A percentile compares a stretch with the other conserved stretches of the same genome.
phyloP scores from a whole-genome alignment of 2,888 invertebrate genomes.

The Tachina grossa region DNA sequence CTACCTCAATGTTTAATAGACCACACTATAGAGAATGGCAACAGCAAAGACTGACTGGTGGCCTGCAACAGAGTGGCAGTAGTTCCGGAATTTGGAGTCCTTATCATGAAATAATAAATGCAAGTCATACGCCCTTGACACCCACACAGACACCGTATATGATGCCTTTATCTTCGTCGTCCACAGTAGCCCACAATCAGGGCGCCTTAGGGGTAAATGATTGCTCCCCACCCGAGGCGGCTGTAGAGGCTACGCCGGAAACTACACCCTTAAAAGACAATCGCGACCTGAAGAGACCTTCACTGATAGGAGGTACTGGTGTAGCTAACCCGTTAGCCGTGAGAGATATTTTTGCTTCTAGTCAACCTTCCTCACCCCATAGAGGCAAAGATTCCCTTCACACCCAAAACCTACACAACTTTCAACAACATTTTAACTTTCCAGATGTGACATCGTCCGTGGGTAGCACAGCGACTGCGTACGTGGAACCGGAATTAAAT shows the following conservation, averaged over 20 bases:
- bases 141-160: constrained; percentile 83
- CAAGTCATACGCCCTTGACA: constrained; percentile 84
- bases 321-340: constrained; percentile 86
- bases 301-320: constrained; percentile 76
- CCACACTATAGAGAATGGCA: constrained; percentile 60
- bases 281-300: constrained; percentile 74
- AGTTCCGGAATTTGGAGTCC: constrained; percentile 81
- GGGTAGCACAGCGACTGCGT: constrained; percentile 55
- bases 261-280: constrained; percentile 91
- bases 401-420: constrained; percentile 88
- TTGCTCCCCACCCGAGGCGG: constrained; percentile 92
- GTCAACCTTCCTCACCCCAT: constrained; percentile 86
- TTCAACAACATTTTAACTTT: constrained; percentile 85
- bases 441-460: constrained; percentile 74
- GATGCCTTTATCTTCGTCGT: constrained; percentile 81
- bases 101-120: constrained; percentile 79
- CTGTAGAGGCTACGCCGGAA: constrained; percentile 94
- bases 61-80: constrained; percentile 45
- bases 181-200: constrained; percentile 73
- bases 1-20: constrained; percentile 45
- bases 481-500: constrained; percentile 72
- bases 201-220: constrained; percentile 83
- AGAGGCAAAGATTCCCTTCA: constrained; percentile 85
- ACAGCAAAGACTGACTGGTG: constrained; percentile 33
- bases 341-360: constrained; percentile 85